phyloP scores from a whole-genome alignment of 1,140 invertebrate species.

The Eubasilissa regina region DNA sequence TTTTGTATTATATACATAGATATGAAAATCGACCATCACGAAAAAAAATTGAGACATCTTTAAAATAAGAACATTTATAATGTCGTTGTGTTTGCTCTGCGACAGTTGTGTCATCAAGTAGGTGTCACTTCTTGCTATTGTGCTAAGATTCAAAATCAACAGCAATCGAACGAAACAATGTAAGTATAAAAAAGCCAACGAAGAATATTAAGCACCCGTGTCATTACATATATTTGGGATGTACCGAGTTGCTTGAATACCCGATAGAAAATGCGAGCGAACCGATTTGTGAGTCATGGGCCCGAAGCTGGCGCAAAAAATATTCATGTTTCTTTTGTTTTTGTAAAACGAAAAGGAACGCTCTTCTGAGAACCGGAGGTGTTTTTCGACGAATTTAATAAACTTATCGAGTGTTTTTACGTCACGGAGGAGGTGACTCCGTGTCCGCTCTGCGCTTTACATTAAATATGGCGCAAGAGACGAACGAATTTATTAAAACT shows the following conservation, averaged over 20 bases:
- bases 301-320: background rate
- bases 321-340: constrained; percentile 25
- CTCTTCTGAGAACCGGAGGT: constrained; percentile 24
- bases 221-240: background rate
- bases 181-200: background rate
- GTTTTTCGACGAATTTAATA: constrained; percentile 28
- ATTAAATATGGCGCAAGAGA: background rate
- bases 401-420: constrained; percentile 19
- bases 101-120: too few species aligned
- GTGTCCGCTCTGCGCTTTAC: background rate
- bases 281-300: constrained; percentile 2
- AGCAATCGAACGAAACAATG: background rate
- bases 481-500: constrained; percentile 24
- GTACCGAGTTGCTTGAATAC: background rate
- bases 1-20: too few species aligned
- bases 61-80: too few species aligned
- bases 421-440: constrained; percentile 13
- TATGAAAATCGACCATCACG: too few species aligned
- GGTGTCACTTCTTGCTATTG: too few species aligned
- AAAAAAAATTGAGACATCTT: too few species aligned
- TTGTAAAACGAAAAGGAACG: background rate
- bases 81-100: too few species aligned
- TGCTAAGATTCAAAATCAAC: too few species aligned
- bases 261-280: background rate
- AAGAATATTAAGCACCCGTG: background rate